Base-by-base conservation (phyloP, 1,140 invertebrate species). In the Vanessa tameamea region DNA sequence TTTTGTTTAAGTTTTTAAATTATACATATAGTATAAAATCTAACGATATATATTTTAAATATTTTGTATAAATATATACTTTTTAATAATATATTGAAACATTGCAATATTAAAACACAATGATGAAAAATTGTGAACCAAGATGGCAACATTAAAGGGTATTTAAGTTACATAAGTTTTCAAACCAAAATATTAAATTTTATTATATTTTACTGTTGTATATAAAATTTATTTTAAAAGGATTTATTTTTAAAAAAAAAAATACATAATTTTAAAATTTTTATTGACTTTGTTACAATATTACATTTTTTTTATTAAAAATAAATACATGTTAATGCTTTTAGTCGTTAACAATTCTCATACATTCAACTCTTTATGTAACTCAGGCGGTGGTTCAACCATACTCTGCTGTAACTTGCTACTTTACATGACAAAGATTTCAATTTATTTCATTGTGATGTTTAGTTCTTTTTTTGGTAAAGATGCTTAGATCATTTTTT, bases 271-370 rank as follows among this genome's bases (percentile, higher is more conserved):
- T 43, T 68, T 43, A 12, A 68, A 59, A 79, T 76, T 84, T 31
- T 84, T 81, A 82, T 84, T 82, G 71, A 80, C 75, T 80, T 53
- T 59, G 68, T 81, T 77, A 67, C 76, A 78, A 76, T 68, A 43
- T 78, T 79, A 80, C 15, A 61, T 78, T 73, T 68, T 79, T 59
- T 64, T 71, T 64, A 64, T 75, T 75, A 79, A 64, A 72, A 82
- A 80, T 82, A 80, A 82, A 82, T 82, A 82, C 75, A 78, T 77
- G 69, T 71, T 71, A 71, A 71, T 71, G 69, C 69, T 71, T 71
- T 64, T 31, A 61, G 15, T 61, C 6, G 8, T 37, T 61, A 31
- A 61, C 12, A 37, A 37, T 61, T 12, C 13, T 23, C 53, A 9
- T 37, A 12, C 12, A 26, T 55, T 20, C n/a, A 53, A n/a, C 51